Conservation (phyloP, 2,888 invertebrate species). For the Linnaemya tessellans region DNA sequence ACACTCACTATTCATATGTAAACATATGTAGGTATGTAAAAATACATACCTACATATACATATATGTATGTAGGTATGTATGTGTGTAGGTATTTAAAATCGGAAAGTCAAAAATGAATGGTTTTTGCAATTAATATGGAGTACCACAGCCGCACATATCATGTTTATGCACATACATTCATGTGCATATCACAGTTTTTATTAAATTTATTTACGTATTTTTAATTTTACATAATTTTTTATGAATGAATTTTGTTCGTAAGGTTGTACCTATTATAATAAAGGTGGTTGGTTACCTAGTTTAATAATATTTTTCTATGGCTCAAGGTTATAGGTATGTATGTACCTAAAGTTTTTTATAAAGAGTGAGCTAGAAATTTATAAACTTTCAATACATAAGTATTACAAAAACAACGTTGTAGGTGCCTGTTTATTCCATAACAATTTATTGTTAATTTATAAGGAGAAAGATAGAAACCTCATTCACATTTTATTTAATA, state of each 20-base stretch:
- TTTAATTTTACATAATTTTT: conserved; percentile 43
- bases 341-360: conserved; percentile 20
- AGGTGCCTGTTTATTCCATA: not conserved
- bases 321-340: conserved; percentile 60
- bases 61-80: no score
- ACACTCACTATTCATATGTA: not conserved
- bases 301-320: conserved; percentile 27
- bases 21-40: no score
- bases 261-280: conserved; percentile 21
- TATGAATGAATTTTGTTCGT: conserved; percentile 66
- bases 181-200: not conserved
- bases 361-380: conserved; percentile 16
- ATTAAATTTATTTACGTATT: not conserved
- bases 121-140: not conserved
- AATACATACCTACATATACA: no score
- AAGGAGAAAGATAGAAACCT: no score
- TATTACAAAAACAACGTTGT: conserved; percentile 1
- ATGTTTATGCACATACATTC: not conserved
- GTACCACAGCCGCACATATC: not conserved
- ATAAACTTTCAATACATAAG: not conserved
- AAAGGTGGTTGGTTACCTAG: not conserved
- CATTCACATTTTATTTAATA: not conserved
- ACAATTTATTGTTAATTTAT: not conserved
- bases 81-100: not conserved
- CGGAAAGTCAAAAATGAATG: not conserved